Base-by-base conservation (phyloP, 2,113 vertebrate genomes). In the Epinephelus cyanopodus region DNA sequence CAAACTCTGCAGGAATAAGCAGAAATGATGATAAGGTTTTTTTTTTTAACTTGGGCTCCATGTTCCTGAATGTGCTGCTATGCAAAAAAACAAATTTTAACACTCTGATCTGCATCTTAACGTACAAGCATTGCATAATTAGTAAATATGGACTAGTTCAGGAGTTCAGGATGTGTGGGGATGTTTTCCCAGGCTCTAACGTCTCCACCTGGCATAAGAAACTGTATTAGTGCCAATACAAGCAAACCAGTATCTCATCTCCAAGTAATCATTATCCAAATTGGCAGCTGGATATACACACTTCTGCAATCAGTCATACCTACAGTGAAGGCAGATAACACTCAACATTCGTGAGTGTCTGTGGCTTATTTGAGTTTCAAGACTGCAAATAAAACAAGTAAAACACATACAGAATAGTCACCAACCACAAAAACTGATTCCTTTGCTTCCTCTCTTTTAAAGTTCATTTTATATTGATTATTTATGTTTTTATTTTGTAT, bases 1-100 rank as follows among this genome's bases (percentile, higher is more conserved):
- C 96, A 63, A 97, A 98, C 82, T 99, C 98, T 99, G 91, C 19
- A 8, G 3, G 5, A 52, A 37, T 77, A 57, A 71, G 48, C 3
- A 67, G 0, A 78, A 45, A 27, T 19, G 29, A 29, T 29, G 29
- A 29, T 29, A 5, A 29, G 4, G 29, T 29, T 4, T 29, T 29
- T 29, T 29, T 29, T 76, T 48, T n/a, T 53, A 53, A 60, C n/a
- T 52, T 69, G 15, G 12, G 9, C 6, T 18, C 10, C 10, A 25
- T 57, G 13, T 45, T 45, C 42, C 42, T 45, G 42, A 9, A 39
- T 56, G 12, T 57, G 5, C 4, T 25, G 52, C 14, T 45, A 17
- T 48, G 2, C 29, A 33, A 68, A 45, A 75, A 63, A 37, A 9
- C 42, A 2, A 33, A 5, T 6, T 15, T 6, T 15, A 39, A 47